phyloP scores from a whole-genome alignment of 2,797 vertebrate genomes.

The Fundulus diaphanus region DNA sequence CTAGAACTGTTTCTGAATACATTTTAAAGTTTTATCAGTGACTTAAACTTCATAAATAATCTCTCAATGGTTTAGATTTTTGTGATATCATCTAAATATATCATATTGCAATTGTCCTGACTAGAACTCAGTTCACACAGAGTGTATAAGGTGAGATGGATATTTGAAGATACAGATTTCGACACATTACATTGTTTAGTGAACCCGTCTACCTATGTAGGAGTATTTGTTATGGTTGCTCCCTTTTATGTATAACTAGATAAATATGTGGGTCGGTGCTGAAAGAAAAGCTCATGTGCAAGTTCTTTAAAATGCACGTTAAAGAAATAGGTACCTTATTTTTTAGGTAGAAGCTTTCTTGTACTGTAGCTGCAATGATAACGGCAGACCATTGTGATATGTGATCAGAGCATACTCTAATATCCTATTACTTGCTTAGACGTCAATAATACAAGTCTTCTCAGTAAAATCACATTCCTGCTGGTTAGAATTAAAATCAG shows the following conservation, averaged over 20 bases:
- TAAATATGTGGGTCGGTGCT: neutral
- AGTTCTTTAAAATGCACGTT: neutral
- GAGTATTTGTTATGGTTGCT: neutral
- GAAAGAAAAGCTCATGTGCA: conserved; percentile 1
- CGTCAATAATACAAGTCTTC: neutral
- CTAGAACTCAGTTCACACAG: neutral
- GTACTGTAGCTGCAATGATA: neutral
- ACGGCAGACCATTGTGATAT: neutral
- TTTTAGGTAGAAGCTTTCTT: neutral
- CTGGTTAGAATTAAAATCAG: neutral
- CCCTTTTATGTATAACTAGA: neutral
- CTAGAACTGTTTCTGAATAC: neutral
- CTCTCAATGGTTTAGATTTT: neutral
- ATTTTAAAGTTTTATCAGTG: neutral
- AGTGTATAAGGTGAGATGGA: neutral
- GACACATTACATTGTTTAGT: neutral
- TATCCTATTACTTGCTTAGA: neutral
- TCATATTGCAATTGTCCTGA: neutral
- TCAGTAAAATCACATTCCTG: neutral
- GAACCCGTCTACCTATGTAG: neutral
- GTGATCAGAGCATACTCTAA: neutral
- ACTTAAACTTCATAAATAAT: neutral
- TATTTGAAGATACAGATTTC: conserved; percentile 3
- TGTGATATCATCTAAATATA: neutral
- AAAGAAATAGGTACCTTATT: conserved; percentile 1